Evolutionary conservation across 2,113 vertebrate species (phyloP).

Genomic region (Stictonetta naevosa): DNA sequence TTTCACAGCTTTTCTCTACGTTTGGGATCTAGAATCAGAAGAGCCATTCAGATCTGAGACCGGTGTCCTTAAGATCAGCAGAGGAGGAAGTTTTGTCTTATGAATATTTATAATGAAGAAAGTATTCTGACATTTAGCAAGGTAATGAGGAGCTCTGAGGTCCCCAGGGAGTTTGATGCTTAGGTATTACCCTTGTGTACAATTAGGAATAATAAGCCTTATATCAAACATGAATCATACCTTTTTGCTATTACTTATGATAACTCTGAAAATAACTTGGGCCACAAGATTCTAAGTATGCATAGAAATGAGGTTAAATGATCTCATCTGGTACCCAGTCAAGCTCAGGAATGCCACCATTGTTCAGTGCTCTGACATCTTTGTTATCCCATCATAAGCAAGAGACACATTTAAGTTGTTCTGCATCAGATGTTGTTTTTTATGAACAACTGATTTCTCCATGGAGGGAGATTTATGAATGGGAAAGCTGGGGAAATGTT

Average conservation of each 20-base stretch:
- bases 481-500: not conserved
- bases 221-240: not conserved
- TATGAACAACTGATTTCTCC: constrained; percentile 38
- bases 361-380: not conserved
- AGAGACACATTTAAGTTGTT: not conserved
- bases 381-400: not conserved
- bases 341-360: not conserved
- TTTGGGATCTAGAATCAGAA: not conserved
- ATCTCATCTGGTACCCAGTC: not conserved
- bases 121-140: not conserved
- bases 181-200: not conserved
- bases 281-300: not conserved
- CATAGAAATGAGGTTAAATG: constrained; percentile 42
- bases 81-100: not conserved
- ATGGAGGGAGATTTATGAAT: constrained; percentile 52
- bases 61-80: not conserved
- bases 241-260: not conserved
- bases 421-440: constrained; percentile 8
- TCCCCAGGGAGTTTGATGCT: not conserved
- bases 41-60: not conserved
- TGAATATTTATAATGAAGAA: not conserved
- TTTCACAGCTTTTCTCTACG: not conserved
- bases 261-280: not conserved
- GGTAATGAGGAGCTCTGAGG: not conserved
- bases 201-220: not conserved